phyloP scores from a whole-genome alignment of 2,797 vertebrate genomes.

The Sebastes ruberrimus region DNA sequence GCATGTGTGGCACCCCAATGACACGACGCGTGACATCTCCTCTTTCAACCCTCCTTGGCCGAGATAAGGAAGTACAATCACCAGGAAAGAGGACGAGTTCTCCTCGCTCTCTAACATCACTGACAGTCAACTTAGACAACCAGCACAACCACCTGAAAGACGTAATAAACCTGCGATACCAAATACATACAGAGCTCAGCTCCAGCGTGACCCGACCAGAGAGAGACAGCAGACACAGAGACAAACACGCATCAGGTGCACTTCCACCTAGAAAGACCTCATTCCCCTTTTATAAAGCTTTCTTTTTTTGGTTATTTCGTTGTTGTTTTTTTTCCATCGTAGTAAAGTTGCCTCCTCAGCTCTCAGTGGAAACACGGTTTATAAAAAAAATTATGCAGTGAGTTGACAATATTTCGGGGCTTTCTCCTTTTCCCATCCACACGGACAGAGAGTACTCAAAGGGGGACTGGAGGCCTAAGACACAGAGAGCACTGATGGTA shows the following conservation, averaged over 20 bases:
- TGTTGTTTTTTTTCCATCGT: background rate
- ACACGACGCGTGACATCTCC: too few relatives aligned
- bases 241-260: conserved; percentile 26
- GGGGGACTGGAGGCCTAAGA: conserved; percentile 51
- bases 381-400: conserved; percentile 27
- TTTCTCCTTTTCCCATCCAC: conserved; percentile 19
- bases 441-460: conserved; percentile 7
- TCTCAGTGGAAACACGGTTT: conserved; percentile 29
- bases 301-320: conserved; percentile 34
- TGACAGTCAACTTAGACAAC: background rate
- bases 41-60: too few relatives aligned
- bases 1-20: too few relatives aligned
- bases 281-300: conserved; percentile 61
- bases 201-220: conserved; percentile 40
- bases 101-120: background rate
- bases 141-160: conserved; percentile 1
- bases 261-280: conserved; percentile 52
- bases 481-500: conserved; percentile 67
- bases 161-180: conserved; percentile 11
- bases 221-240: conserved; percentile 45
- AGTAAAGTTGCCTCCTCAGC: conserved; percentile 41
- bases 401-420: conserved; percentile 45
- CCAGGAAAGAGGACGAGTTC: conserved; percentile 11
- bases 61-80: conserved; percentile 17
- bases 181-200: conserved; percentile 4